Evolutionary conservation across 1,140 invertebrate species (phyloP).

Genomic region (Pseudomyrmex flavicornis): DNA sequence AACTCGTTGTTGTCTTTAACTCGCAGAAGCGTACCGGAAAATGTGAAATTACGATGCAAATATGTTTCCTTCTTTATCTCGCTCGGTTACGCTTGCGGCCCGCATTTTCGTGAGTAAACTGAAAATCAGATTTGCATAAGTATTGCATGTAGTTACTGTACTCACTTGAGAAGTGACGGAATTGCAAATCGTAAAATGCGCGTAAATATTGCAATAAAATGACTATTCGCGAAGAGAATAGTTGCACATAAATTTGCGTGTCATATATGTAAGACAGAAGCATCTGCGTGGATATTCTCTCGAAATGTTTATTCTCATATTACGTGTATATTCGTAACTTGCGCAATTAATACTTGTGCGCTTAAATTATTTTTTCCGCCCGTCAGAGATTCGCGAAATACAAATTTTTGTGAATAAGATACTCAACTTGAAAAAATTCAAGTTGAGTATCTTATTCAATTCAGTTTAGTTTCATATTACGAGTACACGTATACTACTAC

Average conservation of each 20-base stretch:
- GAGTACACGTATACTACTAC: neutral
- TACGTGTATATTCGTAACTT: no score
- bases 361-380: neutral
- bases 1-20: neutral
- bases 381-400: neutral
- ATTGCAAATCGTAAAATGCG: neutral
- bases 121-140: constrained; percentile 5
- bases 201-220: neutral
- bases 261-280: no score
- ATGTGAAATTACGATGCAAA: constrained; percentile 6
- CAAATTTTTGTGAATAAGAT: constrained; percentile 11
- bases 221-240: neutral
- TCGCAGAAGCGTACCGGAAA: neutral
- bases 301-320: no score
- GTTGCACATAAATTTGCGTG: no score
- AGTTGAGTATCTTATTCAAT: no score
- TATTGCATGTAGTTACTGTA: neutral
- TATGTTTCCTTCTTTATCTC: neutral
- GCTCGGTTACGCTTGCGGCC: neutral
- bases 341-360: no score
- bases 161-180: neutral
- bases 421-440: no score
- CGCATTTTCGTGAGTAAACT: neutral
- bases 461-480: no score
- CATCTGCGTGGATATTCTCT: no score